These are phyloP conservation scores for Tetragonula clypearis DNA, from an alignment of 1,140 invertebrate species.

Conservation along the genomic window DNA sequence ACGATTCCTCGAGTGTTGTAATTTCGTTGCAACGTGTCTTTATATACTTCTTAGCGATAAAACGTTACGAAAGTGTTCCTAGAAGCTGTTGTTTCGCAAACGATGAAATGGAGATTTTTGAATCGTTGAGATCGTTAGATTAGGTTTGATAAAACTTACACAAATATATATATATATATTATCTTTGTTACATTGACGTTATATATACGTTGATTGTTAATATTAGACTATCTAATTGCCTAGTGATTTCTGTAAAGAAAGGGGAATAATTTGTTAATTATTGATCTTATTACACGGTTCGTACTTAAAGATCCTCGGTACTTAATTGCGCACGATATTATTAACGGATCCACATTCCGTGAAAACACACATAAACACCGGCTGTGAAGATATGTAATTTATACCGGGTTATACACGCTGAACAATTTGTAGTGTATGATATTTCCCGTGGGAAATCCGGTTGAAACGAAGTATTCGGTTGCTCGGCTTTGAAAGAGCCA, in stretches of 20 bases:
- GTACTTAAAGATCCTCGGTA: background rate
- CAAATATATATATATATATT: constrained; percentile 29
- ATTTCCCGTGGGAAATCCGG: constrained; percentile 41
- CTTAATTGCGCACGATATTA: constrained; percentile 9
- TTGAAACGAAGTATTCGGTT: constrained; percentile 36
- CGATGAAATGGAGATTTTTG: background rate
- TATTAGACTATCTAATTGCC: background rate
- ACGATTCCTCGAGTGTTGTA: background rate
- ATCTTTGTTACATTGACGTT: constrained; percentile 23
- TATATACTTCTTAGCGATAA: background rate
- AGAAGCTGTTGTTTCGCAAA: constrained; percentile 2
- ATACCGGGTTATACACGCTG: background rate
- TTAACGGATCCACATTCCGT: background rate
- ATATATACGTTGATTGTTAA: constrained; percentile 16
- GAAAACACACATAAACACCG: background rate
- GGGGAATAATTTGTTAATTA: constrained; percentile 12
- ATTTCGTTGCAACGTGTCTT: background rate
- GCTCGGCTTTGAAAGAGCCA: background rate
- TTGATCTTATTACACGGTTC: background rate
- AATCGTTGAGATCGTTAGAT: constrained; percentile 2
- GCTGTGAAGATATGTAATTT: constrained; percentile 33
- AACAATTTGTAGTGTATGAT: constrained; percentile 28
- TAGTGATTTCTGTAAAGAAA: background rate
- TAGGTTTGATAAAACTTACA: background rate
- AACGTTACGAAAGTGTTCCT: constrained; percentile 8